A percentile compares a stretch with the other conserved stretches of the same genome.
Conservation (phyloP, 2,113 vertebrate genomes). For the Electrona antarctica region DNA sequence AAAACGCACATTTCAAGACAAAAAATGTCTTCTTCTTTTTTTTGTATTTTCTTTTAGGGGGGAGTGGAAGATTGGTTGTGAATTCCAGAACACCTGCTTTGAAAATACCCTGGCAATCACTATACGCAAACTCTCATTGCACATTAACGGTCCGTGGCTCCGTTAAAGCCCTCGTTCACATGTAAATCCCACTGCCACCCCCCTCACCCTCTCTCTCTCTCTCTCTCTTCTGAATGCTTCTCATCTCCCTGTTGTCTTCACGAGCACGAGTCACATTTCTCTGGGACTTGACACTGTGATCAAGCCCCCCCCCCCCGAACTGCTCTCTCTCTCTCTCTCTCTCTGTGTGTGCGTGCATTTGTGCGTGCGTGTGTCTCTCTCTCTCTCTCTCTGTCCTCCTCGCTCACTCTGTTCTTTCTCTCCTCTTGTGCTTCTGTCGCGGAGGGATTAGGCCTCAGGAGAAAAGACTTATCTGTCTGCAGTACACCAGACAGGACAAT, state of each 20-base stretch:
- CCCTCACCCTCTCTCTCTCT: background rate
- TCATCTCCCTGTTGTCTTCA: conserved; percentile 5
- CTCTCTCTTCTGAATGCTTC: conserved; percentile 33
- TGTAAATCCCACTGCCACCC: conserved; percentile 45
- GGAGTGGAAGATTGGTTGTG: conserved; percentile 9
- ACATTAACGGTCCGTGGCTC: conserved; percentile 38
- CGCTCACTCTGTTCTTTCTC: background rate
- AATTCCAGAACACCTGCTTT: conserved; percentile 60
- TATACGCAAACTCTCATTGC: conserved; percentile 37
- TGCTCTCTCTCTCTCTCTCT: conserved; percentile 36
- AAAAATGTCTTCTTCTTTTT: too few species aligned
- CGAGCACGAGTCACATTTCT: conserved; percentile 10
- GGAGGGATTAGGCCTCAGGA: conserved; percentile 57
- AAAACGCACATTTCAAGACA: too few species aligned
- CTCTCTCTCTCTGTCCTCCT: background rate
- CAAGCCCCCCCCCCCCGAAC: conserved; percentile 12
- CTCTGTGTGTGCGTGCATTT: conserved; percentile 7
- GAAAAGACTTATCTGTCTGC: conserved; percentile 50
- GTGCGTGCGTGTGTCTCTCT: background rate
- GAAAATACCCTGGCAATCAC: conserved; percentile 16
- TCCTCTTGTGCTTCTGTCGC: conserved; percentile 30
- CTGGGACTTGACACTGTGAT: conserved; percentile 23
- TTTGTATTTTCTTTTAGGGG: too few species aligned
- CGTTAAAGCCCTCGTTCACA: conserved; percentile 58
- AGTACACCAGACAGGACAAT: conserved; percentile 46